Conservation (phyloP, 2,888 invertebrate genomes). For the Acleris cristana region DNA sequence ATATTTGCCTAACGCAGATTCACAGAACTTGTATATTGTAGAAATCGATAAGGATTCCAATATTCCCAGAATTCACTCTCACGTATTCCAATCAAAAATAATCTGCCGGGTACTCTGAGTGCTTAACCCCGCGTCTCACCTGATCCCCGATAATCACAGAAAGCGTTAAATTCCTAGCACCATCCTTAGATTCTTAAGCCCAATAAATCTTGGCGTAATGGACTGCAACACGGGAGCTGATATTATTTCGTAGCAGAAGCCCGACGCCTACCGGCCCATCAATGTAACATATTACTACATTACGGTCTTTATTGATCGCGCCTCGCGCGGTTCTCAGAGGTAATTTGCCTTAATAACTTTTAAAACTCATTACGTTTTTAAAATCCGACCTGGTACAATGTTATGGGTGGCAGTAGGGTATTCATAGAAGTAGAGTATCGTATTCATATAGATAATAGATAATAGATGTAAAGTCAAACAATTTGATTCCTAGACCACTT, state of each 20-base stretch:
- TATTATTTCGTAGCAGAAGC: conserved; percentile 61
- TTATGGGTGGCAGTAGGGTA: conserved; percentile 9
- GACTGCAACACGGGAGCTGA: conserved; percentile 68
- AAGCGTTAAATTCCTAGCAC: conserved; percentile 25
- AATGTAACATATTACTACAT: conserved; percentile 66
- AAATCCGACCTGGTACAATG: conserved; percentile 49
- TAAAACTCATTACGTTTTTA: conserved; percentile 71
- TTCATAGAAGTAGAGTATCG: no score
- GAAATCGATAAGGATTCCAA: background rate
- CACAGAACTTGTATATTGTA: no score
- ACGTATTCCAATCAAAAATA: background rate
- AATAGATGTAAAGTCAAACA: no score
- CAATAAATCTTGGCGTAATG: conserved; percentile 73
- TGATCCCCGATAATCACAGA: conserved; percentile 6
- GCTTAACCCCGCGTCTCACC: background rate
- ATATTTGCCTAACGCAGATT: no score
- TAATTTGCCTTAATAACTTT: conserved; percentile 78
- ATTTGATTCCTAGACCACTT: no score
- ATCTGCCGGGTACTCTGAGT: background rate
- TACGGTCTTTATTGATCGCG: conserved; percentile 64
- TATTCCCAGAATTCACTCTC: background rate
- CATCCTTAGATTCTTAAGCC: conserved; percentile 26
- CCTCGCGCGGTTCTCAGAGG: conserved; percentile 58
- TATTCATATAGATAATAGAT: no score
- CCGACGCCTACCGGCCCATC: conserved; percentile 59